Conservation (phyloP, 2,797 vertebrate genomes). For the Merluccius polli region DNA sequence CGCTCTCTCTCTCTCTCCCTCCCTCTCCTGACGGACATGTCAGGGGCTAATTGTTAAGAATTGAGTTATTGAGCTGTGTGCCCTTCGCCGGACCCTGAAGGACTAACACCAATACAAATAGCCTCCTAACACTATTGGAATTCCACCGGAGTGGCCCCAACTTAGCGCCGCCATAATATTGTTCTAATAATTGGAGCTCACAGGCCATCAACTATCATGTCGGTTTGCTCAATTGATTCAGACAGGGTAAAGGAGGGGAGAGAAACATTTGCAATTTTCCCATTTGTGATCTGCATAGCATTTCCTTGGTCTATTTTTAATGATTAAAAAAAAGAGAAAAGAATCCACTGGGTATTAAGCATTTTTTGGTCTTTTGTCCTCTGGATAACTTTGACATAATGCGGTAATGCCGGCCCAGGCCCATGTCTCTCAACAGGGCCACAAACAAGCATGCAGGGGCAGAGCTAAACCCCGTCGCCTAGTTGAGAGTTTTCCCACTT, state of each 20-base stretch:
- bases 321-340: conserved; percentile 34
- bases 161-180: conserved; percentile 72
- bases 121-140: conserved; percentile 68
- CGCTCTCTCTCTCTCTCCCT: conserved; percentile 43
- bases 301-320: conserved; percentile 53
- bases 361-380: conserved; percentile 54
- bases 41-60: conserved; percentile 80
- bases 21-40: conserved; percentile 65
- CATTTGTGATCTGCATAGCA: conserved; percentile 56
- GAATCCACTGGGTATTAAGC: conserved; percentile 36
- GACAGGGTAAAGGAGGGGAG: conserved; percentile 53
- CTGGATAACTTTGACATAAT: conserved; percentile 46
- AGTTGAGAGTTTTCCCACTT: conserved; percentile 23
- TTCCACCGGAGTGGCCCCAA: conserved; percentile 61
- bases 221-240: conserved; percentile 76
- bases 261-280: conserved; percentile 55
- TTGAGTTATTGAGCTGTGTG: conserved; percentile 77
- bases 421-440: conserved; percentile 29
- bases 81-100: conserved; percentile 73
- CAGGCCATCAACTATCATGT: conserved; percentile 75
- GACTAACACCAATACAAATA: conserved; percentile 73
- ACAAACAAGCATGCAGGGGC: conserved; percentile 45
- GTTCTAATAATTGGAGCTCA: conserved; percentile 77
- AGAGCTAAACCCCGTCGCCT: conserved; percentile 25
- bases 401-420: conserved; percentile 11